Evolutionary conservation across 2,797 vertebrate genomes (phyloP).

Genomic region (Oophaga sylvatica): DNA sequence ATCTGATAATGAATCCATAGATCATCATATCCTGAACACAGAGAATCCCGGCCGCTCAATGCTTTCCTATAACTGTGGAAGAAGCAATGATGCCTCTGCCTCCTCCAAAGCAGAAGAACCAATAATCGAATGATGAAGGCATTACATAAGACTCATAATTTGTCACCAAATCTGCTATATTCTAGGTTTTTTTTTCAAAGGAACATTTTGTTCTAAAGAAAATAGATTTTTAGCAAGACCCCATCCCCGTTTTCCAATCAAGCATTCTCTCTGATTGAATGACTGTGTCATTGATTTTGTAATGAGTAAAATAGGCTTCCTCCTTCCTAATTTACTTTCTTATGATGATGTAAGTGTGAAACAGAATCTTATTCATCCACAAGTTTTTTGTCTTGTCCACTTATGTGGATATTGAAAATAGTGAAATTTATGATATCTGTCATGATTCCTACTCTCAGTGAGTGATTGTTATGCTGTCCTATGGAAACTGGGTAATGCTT

Average conservation of each 20-base stretch:
- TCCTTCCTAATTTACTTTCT: neutral
- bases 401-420: too few relatives aligned
- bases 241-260: conserved; percentile 43
- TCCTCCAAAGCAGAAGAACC: neutral
- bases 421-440: too few relatives aligned
- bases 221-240: neutral
- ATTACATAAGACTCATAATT: neutral
- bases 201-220: neutral
- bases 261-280: conserved; percentile 5
- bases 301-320: neutral
- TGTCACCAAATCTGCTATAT: neutral
- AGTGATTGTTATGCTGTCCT: too few relatives aligned
- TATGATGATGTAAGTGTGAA: neutral
- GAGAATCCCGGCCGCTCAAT: neutral
- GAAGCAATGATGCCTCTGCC: neutral
- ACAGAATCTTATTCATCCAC: neutral
- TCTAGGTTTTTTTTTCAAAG: neutral
- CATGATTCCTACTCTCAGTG: too few relatives aligned
- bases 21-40: neutral
- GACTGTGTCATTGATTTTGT: conserved; percentile 38
- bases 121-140: neutral
- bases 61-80: neutral
- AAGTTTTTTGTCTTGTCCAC: neutral
- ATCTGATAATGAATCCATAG: neutral
- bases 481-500: too few relatives aligned